Conservation (phyloP, 2,113 vertebrate genomes). For the Saimiri boliviensis region DNA sequence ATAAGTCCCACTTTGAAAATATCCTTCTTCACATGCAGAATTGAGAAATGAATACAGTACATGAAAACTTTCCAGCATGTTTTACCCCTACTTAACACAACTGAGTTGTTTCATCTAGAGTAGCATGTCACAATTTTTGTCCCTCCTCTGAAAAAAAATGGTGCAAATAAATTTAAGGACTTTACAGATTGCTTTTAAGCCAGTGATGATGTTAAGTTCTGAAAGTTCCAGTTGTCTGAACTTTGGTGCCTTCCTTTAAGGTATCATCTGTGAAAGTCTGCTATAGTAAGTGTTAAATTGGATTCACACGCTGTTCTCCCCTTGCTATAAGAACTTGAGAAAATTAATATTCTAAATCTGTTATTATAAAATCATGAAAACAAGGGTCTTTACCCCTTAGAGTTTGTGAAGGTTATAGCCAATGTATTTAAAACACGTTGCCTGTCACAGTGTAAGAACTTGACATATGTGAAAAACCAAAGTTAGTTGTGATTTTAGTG, state of each 20-base stretch:
- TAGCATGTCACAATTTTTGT: neutral
- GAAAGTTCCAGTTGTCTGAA: neutral
- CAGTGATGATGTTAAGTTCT: neutral
- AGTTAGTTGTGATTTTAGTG: neutral
- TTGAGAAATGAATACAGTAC: neutral
- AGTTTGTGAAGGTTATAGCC: neutral
- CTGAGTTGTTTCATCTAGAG: neutral
- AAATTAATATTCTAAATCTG: neutral
- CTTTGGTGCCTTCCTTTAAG: neutral
- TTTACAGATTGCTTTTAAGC: neutral
- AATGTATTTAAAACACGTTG: neutral
- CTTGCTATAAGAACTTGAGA: neutral
- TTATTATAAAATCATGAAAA: neutral
- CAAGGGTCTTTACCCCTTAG: neutral
- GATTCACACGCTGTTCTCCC: neutral
- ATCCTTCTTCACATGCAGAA: neutral
- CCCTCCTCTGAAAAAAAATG: accelerated
- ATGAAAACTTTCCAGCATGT: neutral
- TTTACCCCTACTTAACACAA: neutral
- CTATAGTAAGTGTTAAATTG: accelerated
- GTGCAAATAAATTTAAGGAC: neutral
- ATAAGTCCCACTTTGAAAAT: neutral
- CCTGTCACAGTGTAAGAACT: neutral
- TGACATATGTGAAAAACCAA: neutral
- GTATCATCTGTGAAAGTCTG: neutral